A percentile compares a stretch with the other conserved stretches of the same genome.
phyloP scores from a whole-genome alignment of 1,140 invertebrate species.

The Marisa cornuarietis region DNA sequence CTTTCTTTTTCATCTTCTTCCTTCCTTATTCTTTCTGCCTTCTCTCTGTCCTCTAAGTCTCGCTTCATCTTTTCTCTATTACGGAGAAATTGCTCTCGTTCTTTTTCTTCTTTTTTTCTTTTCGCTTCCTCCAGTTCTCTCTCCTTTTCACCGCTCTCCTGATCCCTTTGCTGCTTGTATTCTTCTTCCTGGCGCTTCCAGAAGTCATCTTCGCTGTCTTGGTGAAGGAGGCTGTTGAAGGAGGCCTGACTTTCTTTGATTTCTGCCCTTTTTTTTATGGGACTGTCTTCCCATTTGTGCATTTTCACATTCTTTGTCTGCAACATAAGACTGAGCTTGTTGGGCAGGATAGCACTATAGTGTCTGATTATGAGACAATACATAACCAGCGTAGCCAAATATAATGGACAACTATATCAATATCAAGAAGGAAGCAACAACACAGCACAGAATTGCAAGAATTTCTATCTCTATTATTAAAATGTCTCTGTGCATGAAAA shows the following conservation, averaged over 20 bases:
- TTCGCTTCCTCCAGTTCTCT: conserved; percentile 8
- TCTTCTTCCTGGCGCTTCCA: conserved; percentile 22
- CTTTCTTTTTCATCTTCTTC: conserved; percentile 32
- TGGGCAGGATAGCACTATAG: no score
- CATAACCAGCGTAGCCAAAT: no score
- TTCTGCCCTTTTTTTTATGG: background rate
- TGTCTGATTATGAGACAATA: no score
- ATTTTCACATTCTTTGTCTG: background rate
- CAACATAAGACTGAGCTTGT: no score
- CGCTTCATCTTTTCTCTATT: conserved; percentile 33
- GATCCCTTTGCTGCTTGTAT: conserved; percentile 16
- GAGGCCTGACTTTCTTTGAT: background rate
- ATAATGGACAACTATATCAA: no score
- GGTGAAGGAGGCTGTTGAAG: background rate
- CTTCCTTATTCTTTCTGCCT: conserved; percentile 23
- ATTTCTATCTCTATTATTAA: no score
- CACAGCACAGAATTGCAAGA: no score
- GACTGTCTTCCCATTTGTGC: conserved; percentile 15
- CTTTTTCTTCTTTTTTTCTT: conserved; percentile 12
- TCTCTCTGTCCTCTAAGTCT: conserved; percentile 34
- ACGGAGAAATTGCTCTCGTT: conserved; percentile 21
- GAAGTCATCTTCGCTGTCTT: conserved; percentile 14
- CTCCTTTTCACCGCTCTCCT: conserved; percentile 20
- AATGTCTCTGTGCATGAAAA: no score
- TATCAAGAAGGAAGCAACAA: no score